Conservation (phyloP, 2,113 vertebrate species). For the Dipodomys spectabilis region DNA sequence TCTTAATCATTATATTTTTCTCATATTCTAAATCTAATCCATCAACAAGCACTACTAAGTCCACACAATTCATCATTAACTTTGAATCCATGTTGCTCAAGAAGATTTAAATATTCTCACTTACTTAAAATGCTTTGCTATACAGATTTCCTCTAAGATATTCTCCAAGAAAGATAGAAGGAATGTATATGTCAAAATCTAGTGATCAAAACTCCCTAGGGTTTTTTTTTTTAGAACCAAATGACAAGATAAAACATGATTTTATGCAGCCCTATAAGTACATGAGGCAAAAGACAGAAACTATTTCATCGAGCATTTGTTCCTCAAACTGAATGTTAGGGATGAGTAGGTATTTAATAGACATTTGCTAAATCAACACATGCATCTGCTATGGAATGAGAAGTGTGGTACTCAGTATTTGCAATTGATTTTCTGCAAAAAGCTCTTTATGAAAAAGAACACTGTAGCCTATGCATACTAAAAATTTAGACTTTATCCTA, state of each 20-base stretch:
- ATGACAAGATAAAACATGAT: not conserved
- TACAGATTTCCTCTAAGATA: not conserved
- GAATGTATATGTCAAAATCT: not conserved
- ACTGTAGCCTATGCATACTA: not conserved
- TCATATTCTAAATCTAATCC: not conserved
- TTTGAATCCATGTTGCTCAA: not conserved
- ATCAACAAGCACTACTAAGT: not conserved
- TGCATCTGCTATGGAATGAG: rapidly evolving
- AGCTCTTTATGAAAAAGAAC: not conserved
- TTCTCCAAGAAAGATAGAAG: not conserved
- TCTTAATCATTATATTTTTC: not conserved
- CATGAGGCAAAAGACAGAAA: not conserved
- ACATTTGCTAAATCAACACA: not conserved
- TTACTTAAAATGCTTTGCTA: not conserved
- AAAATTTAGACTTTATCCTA: not conserved
- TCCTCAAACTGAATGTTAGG: not conserved
- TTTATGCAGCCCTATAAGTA: not conserved
- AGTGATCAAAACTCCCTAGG: not conserved
- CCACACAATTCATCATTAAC: not conserved
- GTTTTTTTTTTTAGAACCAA: not conserved
- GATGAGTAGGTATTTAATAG: not conserved
- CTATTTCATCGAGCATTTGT: not conserved
- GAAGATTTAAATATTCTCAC: not conserved
- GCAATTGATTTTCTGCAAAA: not conserved
- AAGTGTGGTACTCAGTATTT: not conserved